Conservation (phyloP, 2,113 vertebrate species). For the Jacana jacana region DNA sequence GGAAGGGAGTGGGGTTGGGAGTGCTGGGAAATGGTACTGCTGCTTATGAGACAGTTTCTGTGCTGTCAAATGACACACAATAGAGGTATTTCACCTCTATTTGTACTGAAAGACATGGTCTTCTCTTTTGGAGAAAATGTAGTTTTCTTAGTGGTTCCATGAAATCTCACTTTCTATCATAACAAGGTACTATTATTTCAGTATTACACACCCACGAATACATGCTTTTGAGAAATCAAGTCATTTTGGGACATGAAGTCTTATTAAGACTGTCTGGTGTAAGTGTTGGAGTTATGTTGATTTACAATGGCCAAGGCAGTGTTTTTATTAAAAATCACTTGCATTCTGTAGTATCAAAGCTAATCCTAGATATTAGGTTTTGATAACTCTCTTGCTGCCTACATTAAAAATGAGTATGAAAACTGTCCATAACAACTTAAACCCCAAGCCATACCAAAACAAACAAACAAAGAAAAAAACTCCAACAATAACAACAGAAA, state of each 20-base stretch:
- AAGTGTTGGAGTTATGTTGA: not conserved
- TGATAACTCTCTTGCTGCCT: not conserved
- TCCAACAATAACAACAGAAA: not conserved
- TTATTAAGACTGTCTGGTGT: not conserved
- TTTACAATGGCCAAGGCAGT: not conserved
- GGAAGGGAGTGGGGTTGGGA: not conserved
- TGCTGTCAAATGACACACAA: not conserved
- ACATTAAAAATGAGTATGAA: not conserved
- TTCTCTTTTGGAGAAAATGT: not conserved
- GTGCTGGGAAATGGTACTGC: not conserved
- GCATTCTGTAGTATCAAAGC: not conserved
- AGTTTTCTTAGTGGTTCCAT: not conserved
- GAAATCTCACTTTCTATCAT: not conserved
- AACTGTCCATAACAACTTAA: not conserved
- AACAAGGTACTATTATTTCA: not conserved
- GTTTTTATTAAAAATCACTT: not conserved
- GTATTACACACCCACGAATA: not conserved
- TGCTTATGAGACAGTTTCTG: not conserved
- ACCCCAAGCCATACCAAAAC: too few species aligned
- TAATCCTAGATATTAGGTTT: not conserved
- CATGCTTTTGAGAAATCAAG: not conserved
- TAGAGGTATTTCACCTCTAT: not conserved
- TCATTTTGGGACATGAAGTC: not conserved
- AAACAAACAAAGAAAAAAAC: too few species aligned
- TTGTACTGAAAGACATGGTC: not conserved